A percentile compares a stretch with the other conserved stretches of the same genome.
Evolutionary conservation across 2,113 vertebrate species (phyloP).

Genomic region (Eretmochelys imbricata): DNA sequence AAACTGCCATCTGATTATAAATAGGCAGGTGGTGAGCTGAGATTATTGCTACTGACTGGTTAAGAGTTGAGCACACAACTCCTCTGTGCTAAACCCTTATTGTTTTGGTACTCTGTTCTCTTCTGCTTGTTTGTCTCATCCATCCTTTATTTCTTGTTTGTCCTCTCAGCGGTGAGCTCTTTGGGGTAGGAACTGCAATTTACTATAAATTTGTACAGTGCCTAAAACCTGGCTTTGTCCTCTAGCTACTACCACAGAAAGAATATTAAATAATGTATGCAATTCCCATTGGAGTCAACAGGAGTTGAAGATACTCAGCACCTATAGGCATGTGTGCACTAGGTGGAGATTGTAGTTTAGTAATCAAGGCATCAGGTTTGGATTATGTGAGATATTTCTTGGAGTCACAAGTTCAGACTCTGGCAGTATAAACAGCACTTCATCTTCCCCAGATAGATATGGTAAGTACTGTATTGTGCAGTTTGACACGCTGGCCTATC

Average conservation of each 20-base stretch:
- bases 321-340: not conserved
- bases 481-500: not conserved
- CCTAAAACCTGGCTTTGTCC: slow-evolving; percentile 64
- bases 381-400: not conserved
- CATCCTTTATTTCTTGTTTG: accelerated
- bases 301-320: not conserved
- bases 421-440: not conserved
- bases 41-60: not conserved
- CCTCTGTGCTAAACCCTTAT: accelerated
- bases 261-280: slow-evolving; percentile 39
- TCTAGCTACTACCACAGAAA: slow-evolving; percentile 62
- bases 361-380: not conserved
- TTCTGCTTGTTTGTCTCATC: not conserved
- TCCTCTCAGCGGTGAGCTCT: not conserved
- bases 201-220: not conserved
- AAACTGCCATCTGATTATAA: not conserved
- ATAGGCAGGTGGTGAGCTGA: accelerated
- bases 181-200: not conserved
- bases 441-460: not conserved
- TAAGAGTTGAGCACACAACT: accelerated
- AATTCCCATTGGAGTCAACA: slow-evolving; percentile 2
- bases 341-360: not conserved
- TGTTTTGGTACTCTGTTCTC: accelerated
- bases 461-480: not conserved
- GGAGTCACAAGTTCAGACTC: not conserved